Base-by-base conservation (phyloP, 2,888 invertebrate species). In the Protodeltote pygarga region DNA sequence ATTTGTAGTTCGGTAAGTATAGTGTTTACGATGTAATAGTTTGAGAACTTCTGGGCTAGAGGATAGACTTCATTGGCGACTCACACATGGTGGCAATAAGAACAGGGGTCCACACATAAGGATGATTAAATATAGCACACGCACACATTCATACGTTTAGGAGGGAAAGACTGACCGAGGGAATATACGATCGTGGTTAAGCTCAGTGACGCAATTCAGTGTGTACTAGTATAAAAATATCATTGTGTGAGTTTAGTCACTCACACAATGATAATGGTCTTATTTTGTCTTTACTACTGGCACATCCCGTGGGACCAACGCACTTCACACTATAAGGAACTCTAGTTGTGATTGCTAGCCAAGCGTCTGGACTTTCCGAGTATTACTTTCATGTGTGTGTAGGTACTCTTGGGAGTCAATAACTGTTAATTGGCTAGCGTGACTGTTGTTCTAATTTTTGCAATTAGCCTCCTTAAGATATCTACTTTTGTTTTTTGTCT, bases 41-140 rank as follows among this genome's bases (percentile, higher is more conserved):
- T 92, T 91, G 89, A 79, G 87, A 84, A 79, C 47, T 42, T 58
- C 60, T 85, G 87, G 32, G 65, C 52, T 65, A 77, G 79, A 83
- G 83, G 81, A 85, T 85, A 86, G 84, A 85, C 84, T 86, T 84
- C 87, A 89, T 88, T 88, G 87, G 90, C 80, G 85, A 84, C 88
- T 71, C 68, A 66, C 87, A 90, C 89, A 89, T 88, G 86, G 83
- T 67, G 69, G 68, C 85, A 77, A 78, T 73, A 83, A 87, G 86
- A 75, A 76, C 73, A 75, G 78, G 79, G 76, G n/a, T n/a, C 75
- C 83, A 81, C 87, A 85, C 83, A 81, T 79, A 82, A 70, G 71
- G 79, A 77, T 78, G 83, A 84, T 86, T 87, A 89, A 87, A 89
- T 90, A 89, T 91, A 90, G 88, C 79, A 64, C 87, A 85, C 87